phyloP scores from a whole-genome alignment of 2,797 vertebrate species.

The Gallinago nigripennis region DNA sequence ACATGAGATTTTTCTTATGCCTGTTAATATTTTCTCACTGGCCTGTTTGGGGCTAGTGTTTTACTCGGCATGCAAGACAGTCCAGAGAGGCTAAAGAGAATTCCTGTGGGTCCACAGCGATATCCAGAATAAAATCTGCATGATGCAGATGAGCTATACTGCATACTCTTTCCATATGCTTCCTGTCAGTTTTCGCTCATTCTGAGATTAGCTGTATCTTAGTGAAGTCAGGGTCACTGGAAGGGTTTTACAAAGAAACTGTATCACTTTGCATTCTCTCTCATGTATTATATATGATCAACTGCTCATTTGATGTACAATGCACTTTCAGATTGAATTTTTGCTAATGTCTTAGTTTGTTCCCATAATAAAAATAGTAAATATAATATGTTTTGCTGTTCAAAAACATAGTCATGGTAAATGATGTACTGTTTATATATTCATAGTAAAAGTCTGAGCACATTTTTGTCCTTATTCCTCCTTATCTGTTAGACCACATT shows the following conservation, averaged over 20 bases:
- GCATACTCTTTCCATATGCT: background rate
- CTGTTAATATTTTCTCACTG: background rate
- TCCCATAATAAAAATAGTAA: background rate
- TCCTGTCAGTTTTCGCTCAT: background rate
- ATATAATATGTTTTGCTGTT: background rate
- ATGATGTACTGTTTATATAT: background rate
- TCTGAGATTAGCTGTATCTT: background rate
- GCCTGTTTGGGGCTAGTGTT: background rate
- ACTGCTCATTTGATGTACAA: background rate
- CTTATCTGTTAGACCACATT: background rate
- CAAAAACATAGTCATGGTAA: background rate
- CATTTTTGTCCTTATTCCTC: background rate
- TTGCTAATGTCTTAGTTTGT: background rate
- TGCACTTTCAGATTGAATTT: background rate
- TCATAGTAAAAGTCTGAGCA: background rate
- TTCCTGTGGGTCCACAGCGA: background rate
- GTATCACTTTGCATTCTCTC: background rate
- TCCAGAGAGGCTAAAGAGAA: background rate
- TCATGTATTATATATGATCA: background rate
- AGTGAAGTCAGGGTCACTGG: background rate
- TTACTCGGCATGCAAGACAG: background rate
- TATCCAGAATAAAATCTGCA: background rate
- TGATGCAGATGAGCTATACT: background rate
- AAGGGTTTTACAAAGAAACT: background rate
- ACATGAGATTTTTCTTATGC: background rate